phyloP scores from a whole-genome alignment of 2,888 invertebrate genomes.

The Netelia inedita region DNA sequence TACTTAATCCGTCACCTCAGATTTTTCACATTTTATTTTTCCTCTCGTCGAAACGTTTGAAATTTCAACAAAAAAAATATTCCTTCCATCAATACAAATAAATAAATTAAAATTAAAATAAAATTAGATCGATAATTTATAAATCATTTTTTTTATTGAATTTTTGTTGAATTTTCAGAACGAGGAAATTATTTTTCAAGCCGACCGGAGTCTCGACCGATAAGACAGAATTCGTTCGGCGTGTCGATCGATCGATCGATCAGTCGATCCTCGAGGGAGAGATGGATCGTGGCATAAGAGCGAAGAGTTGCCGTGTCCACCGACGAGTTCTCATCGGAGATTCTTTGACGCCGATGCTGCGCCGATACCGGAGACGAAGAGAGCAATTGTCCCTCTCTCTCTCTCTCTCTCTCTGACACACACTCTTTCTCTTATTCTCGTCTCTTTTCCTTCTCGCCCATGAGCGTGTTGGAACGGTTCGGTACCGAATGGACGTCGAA shows the following conservation, averaged over 20 bases:
- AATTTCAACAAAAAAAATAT: no score
- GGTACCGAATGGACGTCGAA: constrained; percentile 45
- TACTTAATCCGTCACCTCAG: not conserved
- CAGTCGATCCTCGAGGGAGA: constrained; percentile 9
- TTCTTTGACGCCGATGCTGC: constrained; percentile 36
- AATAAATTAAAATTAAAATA: no score
- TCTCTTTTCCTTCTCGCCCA: not conserved
- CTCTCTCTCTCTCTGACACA: not conserved
- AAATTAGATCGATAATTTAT: no score
- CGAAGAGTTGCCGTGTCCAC: constrained; percentile 26
- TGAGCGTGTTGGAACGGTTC: constrained; percentile 18
- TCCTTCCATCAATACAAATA: no score
- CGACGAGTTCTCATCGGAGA: constrained; percentile 47
- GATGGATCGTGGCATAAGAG: constrained; percentile 30
- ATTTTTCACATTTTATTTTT: not conserved
- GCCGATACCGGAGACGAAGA: constrained; percentile 44
- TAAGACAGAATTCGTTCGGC: constrained; percentile 11
- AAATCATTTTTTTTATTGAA: no score
- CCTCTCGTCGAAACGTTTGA: not conserved
- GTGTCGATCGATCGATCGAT: constrained; percentile 9
- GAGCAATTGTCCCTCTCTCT: constrained; percentile 37
- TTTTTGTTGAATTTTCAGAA: not conserved
- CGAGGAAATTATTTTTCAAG: not conserved
- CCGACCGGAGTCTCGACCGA: not conserved
- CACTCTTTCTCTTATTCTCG: constrained; percentile 6